Conservation (phyloP, 2,888 invertebrate species). For the Patella pellucida region DNA sequence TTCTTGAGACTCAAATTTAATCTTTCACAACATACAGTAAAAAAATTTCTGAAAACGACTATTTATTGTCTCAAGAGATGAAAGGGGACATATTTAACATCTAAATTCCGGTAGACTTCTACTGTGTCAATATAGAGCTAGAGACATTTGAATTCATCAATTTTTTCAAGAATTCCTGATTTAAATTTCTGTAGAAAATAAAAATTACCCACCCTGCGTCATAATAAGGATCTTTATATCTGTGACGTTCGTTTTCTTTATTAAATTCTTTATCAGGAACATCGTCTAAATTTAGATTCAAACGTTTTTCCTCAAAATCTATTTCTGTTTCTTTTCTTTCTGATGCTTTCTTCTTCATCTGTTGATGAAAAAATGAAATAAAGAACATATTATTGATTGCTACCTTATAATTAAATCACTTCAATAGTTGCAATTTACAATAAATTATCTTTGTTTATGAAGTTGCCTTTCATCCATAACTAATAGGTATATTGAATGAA, state of each 20-base stretch:
- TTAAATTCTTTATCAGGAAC: conserved; percentile 78
- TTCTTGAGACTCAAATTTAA: too few relatives aligned
- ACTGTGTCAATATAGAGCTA: neutral
- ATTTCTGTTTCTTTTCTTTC: conserved; percentile 94
- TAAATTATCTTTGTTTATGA: too few relatives aligned
- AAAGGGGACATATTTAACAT: neutral
- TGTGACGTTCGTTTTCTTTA: conserved; percentile 62
- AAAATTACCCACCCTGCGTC: conserved; percentile 39
- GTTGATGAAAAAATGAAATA: conserved; percentile 17
- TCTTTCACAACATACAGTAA: neutral
- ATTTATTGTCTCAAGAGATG: neutral
- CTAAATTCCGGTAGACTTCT: neutral
- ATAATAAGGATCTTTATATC: conserved; percentile 55
- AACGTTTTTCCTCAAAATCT: conserved; percentile 95
- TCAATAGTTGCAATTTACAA: too few relatives aligned
- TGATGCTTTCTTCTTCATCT: conserved; percentile 88
- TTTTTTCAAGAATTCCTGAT: too few relatives aligned
- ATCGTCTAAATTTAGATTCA: conserved; percentile 86
- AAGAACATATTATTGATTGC: neutral
- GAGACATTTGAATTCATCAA: neutral
- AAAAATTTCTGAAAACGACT: neutral
- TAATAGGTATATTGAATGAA: neutral
- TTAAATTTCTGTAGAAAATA: neutral
- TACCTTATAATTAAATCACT: neutral
- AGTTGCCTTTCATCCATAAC: too few relatives aligned